A percentile compares a stretch with the other conserved stretches of the same genome.
These are phyloP conservation scores for Sminthopsis crassicaudata DNA, from an alignment of 2,113 vertebrate species.

Conservation along the genomic window DNA sequence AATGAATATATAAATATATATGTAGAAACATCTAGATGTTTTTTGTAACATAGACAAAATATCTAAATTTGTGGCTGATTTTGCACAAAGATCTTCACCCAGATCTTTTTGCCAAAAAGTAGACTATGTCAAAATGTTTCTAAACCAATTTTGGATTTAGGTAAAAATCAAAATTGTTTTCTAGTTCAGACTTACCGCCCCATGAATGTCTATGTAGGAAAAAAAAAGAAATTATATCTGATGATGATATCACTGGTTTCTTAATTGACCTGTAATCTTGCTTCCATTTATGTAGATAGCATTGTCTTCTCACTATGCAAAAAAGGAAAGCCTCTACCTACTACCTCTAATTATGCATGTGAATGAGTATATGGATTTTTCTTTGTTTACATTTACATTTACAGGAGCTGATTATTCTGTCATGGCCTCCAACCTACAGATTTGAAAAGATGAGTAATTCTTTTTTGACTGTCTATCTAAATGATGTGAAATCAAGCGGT, in stretches of 20 bases:
- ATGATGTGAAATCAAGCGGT: not conserved
- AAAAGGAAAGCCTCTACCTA: not conserved
- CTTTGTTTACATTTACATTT: not conserved
- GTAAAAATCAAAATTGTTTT: not conserved
- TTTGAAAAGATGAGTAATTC: not conserved
- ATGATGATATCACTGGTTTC: not conserved
- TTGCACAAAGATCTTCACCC: not conserved
- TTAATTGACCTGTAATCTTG: not conserved
- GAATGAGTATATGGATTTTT: not conserved
- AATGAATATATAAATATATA: not conserved
- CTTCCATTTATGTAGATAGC: not conserved
- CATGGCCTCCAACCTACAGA: not conserved
- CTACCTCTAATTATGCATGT: not conserved
- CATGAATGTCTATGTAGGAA: not conserved
- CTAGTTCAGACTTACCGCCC: not conserved
- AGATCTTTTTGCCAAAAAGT: not conserved
- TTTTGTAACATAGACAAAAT: not conserved
- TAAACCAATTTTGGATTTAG: not conserved
- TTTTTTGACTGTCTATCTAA: not conserved
- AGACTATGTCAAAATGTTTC: not conserved
- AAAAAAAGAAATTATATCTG: not conserved
- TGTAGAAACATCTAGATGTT: not conserved
- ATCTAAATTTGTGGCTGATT: not conserved
- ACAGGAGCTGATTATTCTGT: not conserved
- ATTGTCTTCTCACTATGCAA: not conserved